A percentile compares a stretch with the other conserved stretches of the same genome.
phyloP scores from a whole-genome alignment of 2,113 vertebrate species.

The Vidua chalybeata region DNA sequence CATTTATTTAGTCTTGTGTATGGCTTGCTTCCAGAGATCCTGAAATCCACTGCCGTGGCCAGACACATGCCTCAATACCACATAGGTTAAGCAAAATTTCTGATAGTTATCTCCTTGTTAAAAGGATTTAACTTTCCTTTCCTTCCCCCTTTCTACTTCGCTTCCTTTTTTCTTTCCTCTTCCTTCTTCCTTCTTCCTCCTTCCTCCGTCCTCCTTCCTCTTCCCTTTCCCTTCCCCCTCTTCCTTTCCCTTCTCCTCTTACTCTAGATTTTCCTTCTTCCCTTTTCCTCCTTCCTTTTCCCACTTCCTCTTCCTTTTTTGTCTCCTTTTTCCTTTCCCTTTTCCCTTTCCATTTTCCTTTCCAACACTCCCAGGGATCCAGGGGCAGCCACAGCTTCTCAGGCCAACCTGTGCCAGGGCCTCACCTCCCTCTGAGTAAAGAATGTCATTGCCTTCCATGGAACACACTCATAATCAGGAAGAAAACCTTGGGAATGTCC shows the following conservation, averaged over 20 bases:
- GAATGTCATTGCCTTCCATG: neutral
- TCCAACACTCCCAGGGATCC: neutral
- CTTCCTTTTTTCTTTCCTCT: neutral
- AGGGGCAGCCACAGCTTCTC: neutral
- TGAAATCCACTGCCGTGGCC: neutral
- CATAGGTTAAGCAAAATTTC: neutral
- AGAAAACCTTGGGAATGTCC: neutral
- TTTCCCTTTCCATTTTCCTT: neutral
- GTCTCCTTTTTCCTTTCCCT: fast-evolving
- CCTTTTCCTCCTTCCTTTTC: neutral
- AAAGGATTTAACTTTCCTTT: neutral
- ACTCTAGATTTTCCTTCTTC: too few relatives aligned
- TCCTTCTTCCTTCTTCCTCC: neutral
- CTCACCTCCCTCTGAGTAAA: neutral
- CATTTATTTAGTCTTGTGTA: neutral
- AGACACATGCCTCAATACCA: neutral
- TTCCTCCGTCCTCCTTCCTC: neutral
- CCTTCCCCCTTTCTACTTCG: neutral
- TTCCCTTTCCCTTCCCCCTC: too few relatives aligned
- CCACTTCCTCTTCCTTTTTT: fast-evolving
- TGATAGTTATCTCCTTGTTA: neutral
- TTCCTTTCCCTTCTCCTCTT: too few relatives aligned
- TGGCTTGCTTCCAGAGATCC: neutral
- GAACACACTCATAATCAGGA: neutral
- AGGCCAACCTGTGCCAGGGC: neutral